Percentiles rank a stretch among this genome's conserved stretches.
Evolutionary conservation across 1,140 invertebrate genomes (phyloP).

Genomic region (Saccostrea glomerata): DNA sequence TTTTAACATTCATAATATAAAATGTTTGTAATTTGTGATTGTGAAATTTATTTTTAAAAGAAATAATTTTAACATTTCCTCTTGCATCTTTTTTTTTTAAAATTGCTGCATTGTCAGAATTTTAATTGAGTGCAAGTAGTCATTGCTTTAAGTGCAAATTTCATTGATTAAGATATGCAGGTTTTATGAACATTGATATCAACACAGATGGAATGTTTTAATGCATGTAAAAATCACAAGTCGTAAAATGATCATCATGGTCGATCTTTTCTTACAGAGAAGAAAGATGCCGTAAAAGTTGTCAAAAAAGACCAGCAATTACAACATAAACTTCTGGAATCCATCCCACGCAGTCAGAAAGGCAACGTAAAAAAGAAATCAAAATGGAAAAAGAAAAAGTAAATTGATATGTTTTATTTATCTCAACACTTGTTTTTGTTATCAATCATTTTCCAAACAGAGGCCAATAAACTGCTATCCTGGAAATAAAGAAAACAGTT

Average conservation of each 20-base stretch:
- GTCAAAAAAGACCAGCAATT: slow-evolving; percentile 40
- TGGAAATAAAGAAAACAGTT: background rate
- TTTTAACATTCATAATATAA: no score
- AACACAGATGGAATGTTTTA: background rate
- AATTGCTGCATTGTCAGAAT: background rate
- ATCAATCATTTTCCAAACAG: background rate
- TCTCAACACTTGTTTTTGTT: background rate
- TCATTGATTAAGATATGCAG: background rate
- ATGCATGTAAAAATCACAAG: background rate
- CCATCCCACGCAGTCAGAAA: background rate
- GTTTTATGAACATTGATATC: background rate
- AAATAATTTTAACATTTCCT: background rate
- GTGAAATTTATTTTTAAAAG: no score
- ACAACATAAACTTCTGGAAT: slow-evolving; percentile 18
- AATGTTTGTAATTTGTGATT: no score
- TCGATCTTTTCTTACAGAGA: slow-evolving; percentile 40
- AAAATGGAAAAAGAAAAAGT: slow-evolving; percentile 45
- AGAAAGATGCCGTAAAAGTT: slow-evolving; percentile 31
- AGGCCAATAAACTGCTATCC: background rate
- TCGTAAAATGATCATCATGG: background rate
- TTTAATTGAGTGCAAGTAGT: background rate
- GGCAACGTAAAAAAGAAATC: slow-evolving; percentile 30
- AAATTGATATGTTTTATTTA: slow-evolving; percentile 35
- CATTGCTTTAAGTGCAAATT: background rate
- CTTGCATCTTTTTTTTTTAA: background rate